These are phyloP conservation scores for Drosophila ohnishii DNA, from an alignment of 1,140 invertebrate species.

Conservation along the genomic window DNA sequence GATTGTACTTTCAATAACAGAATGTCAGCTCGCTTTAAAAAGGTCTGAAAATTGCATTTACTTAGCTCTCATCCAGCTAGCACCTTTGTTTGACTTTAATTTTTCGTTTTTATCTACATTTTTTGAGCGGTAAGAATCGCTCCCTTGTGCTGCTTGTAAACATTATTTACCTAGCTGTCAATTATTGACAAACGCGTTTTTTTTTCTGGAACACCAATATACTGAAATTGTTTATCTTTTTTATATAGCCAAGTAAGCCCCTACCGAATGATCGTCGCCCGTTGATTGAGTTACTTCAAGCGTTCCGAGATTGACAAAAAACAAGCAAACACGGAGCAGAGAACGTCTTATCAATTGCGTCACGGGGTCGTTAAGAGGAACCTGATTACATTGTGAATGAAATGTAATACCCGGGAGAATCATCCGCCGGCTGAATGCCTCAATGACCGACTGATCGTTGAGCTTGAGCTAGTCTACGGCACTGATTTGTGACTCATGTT, in stretches of 20 bases:
- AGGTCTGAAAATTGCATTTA: conserved; percentile 25
- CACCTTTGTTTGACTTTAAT: conserved; percentile 30
- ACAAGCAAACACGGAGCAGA: conserved; percentile 18
- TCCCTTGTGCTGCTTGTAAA: conserved; percentile 41
- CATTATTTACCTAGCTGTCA: conserved; percentile 62
- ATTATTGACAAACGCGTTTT: conserved; percentile 72
- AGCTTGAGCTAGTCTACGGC: conserved; percentile 22
- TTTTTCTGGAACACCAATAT: conserved; percentile 15
- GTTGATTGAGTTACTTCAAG: conserved; percentile 48
- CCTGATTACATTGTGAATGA: conserved; percentile 24
- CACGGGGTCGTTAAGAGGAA: conserved; percentile 31
- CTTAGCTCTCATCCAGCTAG: conserved; percentile 6
- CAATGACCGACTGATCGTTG: conserved; percentile 41
- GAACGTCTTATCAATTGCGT: conserved; percentile 66
- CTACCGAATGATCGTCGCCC: conserved; percentile 36
- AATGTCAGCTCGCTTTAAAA: conserved; percentile 5
- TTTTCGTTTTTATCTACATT: conserved; percentile 7
- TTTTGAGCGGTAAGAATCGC: not conserved
- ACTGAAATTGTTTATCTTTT: conserved; percentile 25
- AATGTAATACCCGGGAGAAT: conserved; percentile 43
- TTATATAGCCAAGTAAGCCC: conserved; percentile 21
- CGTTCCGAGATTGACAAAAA: conserved; percentile 10
- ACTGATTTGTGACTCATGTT: conserved; percentile 49
- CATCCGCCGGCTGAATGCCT: conserved; percentile 20
- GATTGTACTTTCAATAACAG: conserved; percentile 13